Conservation (phyloP, 2,797 vertebrate species). For the Acanthurus tractus region DNA sequence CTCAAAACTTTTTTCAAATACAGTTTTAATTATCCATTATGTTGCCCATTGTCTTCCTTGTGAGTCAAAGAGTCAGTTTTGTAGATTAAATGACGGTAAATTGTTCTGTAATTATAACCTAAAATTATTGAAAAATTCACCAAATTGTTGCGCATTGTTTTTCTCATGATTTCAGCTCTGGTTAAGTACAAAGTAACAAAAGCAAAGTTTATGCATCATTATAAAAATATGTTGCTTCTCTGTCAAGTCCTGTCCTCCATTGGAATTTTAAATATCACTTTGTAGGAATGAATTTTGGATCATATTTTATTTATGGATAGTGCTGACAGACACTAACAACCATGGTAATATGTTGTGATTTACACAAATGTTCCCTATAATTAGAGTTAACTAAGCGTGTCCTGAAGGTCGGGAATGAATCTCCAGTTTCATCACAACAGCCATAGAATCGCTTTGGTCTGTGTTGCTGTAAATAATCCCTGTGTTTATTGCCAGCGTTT, state of each 20-base stretch:
- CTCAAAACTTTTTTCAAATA: not conserved
- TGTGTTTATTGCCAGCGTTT: slow-evolving; percentile 61
- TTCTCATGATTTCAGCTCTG: slow-evolving; percentile 3
- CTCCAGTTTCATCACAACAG: slow-evolving; percentile 3
- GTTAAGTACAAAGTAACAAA: not conserved
- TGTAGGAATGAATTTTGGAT: not conserved
- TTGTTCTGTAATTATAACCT: not conserved
- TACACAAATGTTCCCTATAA: slow-evolving; percentile 32
- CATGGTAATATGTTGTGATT: slow-evolving; percentile 23
- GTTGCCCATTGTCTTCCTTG: not conserved
- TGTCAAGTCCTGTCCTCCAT: not conserved
- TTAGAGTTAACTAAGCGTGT: slow-evolving; percentile 39
- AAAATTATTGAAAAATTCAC: not conserved
- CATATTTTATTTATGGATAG: not conserved
- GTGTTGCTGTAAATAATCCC: slow-evolving; percentile 62
- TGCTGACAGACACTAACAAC: not conserved
- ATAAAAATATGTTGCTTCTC: not conserved
- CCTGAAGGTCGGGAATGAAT: slow-evolving; percentile 47
- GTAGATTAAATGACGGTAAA: not conserved
- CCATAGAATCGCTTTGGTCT: slow-evolving; percentile 11
- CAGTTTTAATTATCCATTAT: accelerated
- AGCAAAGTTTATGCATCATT: not conserved
- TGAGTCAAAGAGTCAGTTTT: not conserved
- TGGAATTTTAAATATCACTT: not conserved
- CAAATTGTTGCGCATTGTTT: not conserved